These are phyloP conservation scores for Diorhabda carinulata DNA, from an alignment of 1,140 invertebrate species.

Conservation along the genomic window DNA sequence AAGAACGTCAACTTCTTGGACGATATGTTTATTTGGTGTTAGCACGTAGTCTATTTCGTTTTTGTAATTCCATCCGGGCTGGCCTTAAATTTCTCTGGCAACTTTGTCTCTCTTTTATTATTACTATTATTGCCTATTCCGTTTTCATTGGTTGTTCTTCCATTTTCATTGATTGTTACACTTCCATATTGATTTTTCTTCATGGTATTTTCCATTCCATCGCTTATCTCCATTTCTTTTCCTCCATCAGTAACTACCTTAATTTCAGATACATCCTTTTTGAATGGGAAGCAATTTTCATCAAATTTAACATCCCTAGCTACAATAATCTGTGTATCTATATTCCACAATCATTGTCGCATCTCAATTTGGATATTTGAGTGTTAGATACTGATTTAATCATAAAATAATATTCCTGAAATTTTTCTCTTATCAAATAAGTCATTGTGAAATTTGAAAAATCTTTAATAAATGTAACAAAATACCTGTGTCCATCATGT, in stretches of 20 bases:
- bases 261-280: slow-evolving; percentile 15
- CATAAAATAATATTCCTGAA: too few species aligned
- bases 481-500: slow-evolving; percentile 40
- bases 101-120: slow-evolving; percentile 19
- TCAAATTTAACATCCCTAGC: slow-evolving; percentile 26
- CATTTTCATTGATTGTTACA: background rate
- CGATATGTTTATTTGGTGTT: too few species aligned
- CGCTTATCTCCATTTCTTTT: slow-evolving; percentile 11
- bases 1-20: too few species aligned
- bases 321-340: slow-evolving; percentile 21
- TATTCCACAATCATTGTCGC: slow-evolving; percentile 24
- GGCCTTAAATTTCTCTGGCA: slow-evolving; percentile 25
- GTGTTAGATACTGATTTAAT: too few species aligned
- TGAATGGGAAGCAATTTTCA: slow-evolving; percentile 26
- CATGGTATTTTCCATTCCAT: slow-evolving; percentile 11
- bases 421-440: slow-evolving; percentile 22
- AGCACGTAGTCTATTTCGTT: too few species aligned
- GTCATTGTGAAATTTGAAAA: slow-evolving; percentile 21
- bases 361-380: too few species aligned
- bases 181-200: background rate
- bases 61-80: too few species aligned
- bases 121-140: background rate
- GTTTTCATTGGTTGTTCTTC: slow-evolving; percentile 4
- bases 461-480: slow-evolving; percentile 40
- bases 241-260: slow-evolving; percentile 6